Evolutionary conservation across 2,113 vertebrate genomes (phyloP), one percentile per base, ranked within the genome.

Genomic region (Tychaedon coryphoeus): DNA sequence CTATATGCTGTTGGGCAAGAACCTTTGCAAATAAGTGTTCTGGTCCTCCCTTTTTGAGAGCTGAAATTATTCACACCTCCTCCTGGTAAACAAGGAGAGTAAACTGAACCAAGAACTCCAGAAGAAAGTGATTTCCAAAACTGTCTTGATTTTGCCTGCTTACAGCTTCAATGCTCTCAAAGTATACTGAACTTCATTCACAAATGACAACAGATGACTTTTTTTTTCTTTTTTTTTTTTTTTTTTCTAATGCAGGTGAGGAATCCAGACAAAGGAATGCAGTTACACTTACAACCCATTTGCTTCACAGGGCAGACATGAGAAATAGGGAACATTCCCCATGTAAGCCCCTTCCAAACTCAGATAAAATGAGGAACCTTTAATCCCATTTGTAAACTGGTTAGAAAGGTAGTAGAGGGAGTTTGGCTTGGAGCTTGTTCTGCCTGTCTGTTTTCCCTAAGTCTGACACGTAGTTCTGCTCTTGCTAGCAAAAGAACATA

Each of bases 381-480:
- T 57, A 80, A 40, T 56, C 1, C 1, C 18, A 45, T 72, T 65
- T 73, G 28, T 26, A 53, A 92, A 90, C 75, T 14, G 8, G 5
- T 45, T n/a, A 67, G 8, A 13, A 65, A 64, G 36, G 8, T 29
- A 31, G 22, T 20, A 64, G 43, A 85, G 8, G 14, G 12, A 75
- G 25, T 20, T 9, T 61, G 45, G 9, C 54, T 75, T 1, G 2
- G 9, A 61, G 2, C 19, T 88, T 19, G 5, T 40, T 69, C 58
- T 58, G 23, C 19, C 23, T 0, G 0, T 65, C 36, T 58, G 12
- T 19, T 79, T 16, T 38, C 5, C 0, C 0, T 29, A 65, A 64
- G 5, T 48, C 53, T 82, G 50, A 65, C 1, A 1, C 0, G 4
- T 26, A 53, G 20, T 42, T 76, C n/a, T 79, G 57, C 7, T 56